Conservation (phyloP, 2,888 invertebrate genomes). For the Smittia sp. region DNA sequence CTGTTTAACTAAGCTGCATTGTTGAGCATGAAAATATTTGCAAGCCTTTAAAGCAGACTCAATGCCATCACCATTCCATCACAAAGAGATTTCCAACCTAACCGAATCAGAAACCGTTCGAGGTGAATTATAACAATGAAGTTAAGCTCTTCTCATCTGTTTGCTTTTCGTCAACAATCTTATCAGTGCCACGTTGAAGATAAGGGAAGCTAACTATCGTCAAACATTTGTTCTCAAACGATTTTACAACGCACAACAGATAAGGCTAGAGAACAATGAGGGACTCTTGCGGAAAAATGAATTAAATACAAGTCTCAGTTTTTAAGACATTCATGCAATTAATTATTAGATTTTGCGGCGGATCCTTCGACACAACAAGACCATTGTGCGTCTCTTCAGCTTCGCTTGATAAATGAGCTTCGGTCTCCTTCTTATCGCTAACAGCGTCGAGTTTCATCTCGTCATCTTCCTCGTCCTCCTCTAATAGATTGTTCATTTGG, state of each 20-base stretch:
- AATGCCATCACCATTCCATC: no score
- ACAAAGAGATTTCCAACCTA: no score
- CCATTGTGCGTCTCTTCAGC: neutral
- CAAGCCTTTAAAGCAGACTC: no score
- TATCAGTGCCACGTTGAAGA: constrained; percentile 6
- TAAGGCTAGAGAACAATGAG: constrained; percentile 11
- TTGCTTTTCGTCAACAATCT: neutral
- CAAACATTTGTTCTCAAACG: neutral
- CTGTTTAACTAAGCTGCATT: no score
- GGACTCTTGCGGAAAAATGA: neutral
- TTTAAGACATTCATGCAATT: constrained; percentile 30
- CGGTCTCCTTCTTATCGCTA: neutral
- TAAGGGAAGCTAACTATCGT: neutral
- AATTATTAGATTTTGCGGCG: constrained; percentile 35
- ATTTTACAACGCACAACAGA: neutral
- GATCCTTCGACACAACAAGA: neutral
- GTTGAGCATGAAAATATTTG: no score
- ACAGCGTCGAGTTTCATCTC: neutral
- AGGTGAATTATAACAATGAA: no score
- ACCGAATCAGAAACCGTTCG: no score
- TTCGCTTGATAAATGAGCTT: constrained; percentile 16
- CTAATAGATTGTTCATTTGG: constrained; percentile 35
- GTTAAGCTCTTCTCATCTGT: neutral
- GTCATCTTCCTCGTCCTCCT: constrained; percentile 11
- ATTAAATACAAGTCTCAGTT: constrained; percentile 41